Base-by-base conservation (phyloP, 1,140 invertebrate genomes). In the Anadara kagoshimensis region DNA sequence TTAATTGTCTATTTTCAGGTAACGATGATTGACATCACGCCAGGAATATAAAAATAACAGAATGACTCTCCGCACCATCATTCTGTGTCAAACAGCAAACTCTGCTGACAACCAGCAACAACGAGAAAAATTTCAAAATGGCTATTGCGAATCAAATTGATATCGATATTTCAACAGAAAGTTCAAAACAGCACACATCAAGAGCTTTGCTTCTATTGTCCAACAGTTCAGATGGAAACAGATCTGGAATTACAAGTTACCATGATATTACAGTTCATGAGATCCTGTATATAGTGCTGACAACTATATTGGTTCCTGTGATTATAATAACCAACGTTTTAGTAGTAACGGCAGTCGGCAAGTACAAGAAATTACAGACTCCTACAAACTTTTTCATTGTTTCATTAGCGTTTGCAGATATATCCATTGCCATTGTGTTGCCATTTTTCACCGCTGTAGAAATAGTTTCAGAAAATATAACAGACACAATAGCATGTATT, bases 381-480 rank as follows among this genome's bases (percentile, higher is more conserved):
- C 96, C 96, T 82, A 97, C 96, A 71, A 98, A 98, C 90, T 97
- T 96, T 88, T 97, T 97, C 89, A 94, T 97, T 63, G 95, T 97
- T 41, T 97, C 95, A 14, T 90, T 98, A 63, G 88, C 96, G 11
- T 91, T 95, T 65, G 95, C 95, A 24, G 96, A 97, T 87, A 94
- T 96, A 91, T 91, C 96, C 56, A 95, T 97, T 5, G 96, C 95
- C 0, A 93, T 97, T n/a, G 67, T 68, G 11, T 75, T 80, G 5
- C 81, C 84, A 0, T 77, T 84, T 65, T 73, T 81, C 36, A 69
- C 77, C 7, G 57, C 72, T 16, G 66, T 78, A 5, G 74, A 83
- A 61, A 51, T 83, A 7, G 54, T 75, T 12, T 66, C 69, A 29
- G 41, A 59, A 22, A 47, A 71, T 20, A 51, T 77, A 14, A 11